A percentile compares a stretch with the other conserved stretches of the same genome.
Evolutionary conservation across 2,797 vertebrate species (phyloP).

Genomic region (Hyperoplus lanceolatus): DNA sequence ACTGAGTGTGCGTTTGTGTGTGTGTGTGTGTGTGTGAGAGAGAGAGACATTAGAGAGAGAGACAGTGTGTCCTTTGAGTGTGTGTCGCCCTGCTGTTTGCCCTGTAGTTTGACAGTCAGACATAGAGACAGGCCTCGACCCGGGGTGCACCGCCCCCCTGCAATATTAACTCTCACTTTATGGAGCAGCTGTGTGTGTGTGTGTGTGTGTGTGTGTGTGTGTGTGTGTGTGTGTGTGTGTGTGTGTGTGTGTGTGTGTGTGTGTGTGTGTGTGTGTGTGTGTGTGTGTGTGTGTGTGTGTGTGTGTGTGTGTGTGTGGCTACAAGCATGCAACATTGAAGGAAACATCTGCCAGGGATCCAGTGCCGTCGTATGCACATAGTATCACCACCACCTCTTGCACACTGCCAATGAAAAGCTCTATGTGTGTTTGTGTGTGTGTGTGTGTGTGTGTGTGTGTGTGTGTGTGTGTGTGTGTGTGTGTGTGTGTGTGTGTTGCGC

Average conservation of each 20-base stretch:
- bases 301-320: constrained; percentile 77
- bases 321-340: constrained; percentile 99
- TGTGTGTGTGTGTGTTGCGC: no score
- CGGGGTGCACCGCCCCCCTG: constrained; percentile 86
- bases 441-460: no score
- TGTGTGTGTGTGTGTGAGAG: constrained; percentile 1
- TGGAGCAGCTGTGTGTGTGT: constrained; percentile 90
- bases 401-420: constrained; percentile 86
- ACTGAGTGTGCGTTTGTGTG: constrained; percentile 38
- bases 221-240: no score
- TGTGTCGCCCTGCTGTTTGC: constrained; percentile 85
- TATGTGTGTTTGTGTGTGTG: no score
- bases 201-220: no score
- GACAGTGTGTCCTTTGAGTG: constrained; percentile 80
- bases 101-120: constrained; percentile 91
- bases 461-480: no score
- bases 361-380: constrained; percentile 80
- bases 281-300: no score
- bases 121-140: constrained; percentile 91
- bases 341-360: constrained; percentile 98
- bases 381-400: constrained; percentile 72
- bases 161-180: constrained; percentile 98
- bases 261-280: no score
- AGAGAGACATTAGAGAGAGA: constrained; percentile 28
- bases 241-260: no score